These are phyloP conservation scores for Colius striatus DNA, from an alignment of 2,113 vertebrate genomes.

Conservation along the genomic window DNA sequence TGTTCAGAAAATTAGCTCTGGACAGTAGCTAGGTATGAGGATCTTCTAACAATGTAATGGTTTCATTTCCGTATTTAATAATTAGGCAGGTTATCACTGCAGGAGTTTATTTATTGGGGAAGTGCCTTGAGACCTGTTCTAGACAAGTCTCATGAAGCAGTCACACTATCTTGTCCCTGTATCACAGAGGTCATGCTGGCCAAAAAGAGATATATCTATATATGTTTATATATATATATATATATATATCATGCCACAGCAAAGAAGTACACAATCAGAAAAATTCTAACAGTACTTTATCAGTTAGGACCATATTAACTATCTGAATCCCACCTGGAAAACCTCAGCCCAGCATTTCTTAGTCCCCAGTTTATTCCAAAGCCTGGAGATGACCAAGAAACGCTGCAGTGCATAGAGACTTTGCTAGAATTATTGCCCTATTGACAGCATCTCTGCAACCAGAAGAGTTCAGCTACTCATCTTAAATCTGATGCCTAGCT, in stretches of 20 bases:
- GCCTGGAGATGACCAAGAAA: not conserved
- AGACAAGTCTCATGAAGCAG: not conserved
- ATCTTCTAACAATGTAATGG: constrained; percentile 3
- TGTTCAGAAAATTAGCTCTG: constrained; percentile 66
- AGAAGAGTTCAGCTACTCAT: too few species aligned
- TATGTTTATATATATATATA: too few species aligned
- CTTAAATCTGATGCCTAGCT: too few species aligned
- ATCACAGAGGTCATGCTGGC: not conserved
- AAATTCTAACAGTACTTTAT: not conserved
- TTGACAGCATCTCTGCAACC: not conserved
- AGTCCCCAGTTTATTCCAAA: not conserved
- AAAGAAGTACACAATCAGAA: not conserved
- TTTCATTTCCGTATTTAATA: constrained; percentile 10
- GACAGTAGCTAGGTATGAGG: constrained; percentile 45
- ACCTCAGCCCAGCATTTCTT: not conserved
- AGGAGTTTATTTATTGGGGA: not conserved
- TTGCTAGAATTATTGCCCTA: not conserved
- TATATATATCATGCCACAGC: not conserved
- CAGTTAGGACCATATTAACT: not conserved
- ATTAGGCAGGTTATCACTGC: constrained; percentile 10
- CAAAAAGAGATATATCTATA: not conserved
- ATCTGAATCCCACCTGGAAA: not conserved
- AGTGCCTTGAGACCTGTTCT: not conserved
- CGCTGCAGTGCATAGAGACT: not conserved
- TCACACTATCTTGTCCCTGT: not conserved